Evolutionary conservation across 92 coral and sea anemone species (phyloP), one percentile per base, ranked within the genome.

Genomic region (Porites evermanni): DNA sequence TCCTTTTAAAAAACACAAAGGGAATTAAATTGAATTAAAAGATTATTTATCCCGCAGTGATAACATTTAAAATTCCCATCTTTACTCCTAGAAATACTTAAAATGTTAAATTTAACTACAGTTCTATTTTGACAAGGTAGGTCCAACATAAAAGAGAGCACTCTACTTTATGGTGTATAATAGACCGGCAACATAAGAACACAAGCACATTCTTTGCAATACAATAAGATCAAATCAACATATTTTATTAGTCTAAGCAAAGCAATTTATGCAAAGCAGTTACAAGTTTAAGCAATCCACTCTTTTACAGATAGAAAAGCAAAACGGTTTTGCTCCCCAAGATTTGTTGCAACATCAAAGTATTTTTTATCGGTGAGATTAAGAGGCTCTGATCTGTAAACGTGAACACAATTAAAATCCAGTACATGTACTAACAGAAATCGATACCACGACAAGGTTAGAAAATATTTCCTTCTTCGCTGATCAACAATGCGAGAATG

Each of bases 91-190:
- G 24, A 52, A 80, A 12, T 17, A 52, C 32, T 26, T 72, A 54
- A 53, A 53, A 38, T 38, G 11, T 70, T 29, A 29, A 38, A 69
- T 58, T 69, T 10, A 38, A 58, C 70, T 26, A 58, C 53, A 74
- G 86, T 69, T 54, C 32, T 10, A 80, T 80, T 70, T 26, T 21
- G 21, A 19, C 50, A 70, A 2, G 7, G 52, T 1, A 54, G 44
- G 86, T 58, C 86, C 78, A 56, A 70, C 77, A 81, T 56, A n/a
- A 77, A 77, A 54, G 32, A 21, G n/a, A 38, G 47, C 47, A 12
- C 53, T 44, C 52, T 29, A 44, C 18, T 21, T 23, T 5, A 26
- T 50, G 18, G 2, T 6, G 1, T 21, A 50, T 67, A 17, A 54
- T 44, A 70, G 24, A 52, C 23, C 32, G 12, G 38, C 17, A 38